A percentile compares a stretch with the other conserved stretches of the same genome.
Evolutionary conservation across 23 tunicate genomes (phyloP).

Genomic region (Oikopleura albicans): DNA sequence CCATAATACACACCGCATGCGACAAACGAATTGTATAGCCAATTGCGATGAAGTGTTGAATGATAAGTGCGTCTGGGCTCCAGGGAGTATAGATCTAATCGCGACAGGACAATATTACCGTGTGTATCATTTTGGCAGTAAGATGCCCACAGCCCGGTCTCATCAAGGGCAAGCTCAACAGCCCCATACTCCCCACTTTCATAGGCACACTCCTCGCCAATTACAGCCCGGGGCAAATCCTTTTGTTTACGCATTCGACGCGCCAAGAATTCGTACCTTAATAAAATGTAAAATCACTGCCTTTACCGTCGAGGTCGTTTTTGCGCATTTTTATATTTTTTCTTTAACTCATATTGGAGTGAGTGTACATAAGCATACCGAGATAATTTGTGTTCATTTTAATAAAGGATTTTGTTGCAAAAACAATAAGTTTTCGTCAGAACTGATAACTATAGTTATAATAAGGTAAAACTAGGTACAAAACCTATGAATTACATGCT

Average conservation of each 20-base stretch:
- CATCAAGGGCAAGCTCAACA: not conserved
- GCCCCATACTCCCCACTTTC: not conserved
- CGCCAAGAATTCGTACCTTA: not conserved
- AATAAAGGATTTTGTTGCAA: too few relatives aligned
- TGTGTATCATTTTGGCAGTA: not conserved
- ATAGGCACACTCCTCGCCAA: constrained; percentile 2
- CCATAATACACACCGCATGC: constrained; percentile 12
- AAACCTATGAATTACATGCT: too few relatives aligned
- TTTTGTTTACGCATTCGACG: constrained; percentile 1
- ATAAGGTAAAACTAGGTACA: too few relatives aligned
- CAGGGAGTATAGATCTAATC: not conserved
- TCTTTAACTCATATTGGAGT: too few relatives aligned
- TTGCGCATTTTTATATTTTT: too few relatives aligned
- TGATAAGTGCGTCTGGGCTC: not conserved
- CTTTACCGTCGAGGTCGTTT: too few relatives aligned
- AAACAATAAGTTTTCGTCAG: too few relatives aligned
- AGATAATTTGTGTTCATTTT: too few relatives aligned
- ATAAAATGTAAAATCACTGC: too few relatives aligned
- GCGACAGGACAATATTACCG: constrained; percentile 1
- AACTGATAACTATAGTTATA: too few relatives aligned
- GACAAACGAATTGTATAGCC: not conserved
- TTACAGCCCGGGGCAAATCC: not conserved
- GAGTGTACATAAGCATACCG: too few relatives aligned
- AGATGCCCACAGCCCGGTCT: constrained; percentile 8
- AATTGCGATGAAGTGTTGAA: not conserved